Percentiles rank a stretch among this genome's conserved stretches.
These are phyloP conservation scores for Oikopleura vanhoeffeni DNA, from an alignment of 23 tunicate species.

Conservation along the genomic window DNA sequence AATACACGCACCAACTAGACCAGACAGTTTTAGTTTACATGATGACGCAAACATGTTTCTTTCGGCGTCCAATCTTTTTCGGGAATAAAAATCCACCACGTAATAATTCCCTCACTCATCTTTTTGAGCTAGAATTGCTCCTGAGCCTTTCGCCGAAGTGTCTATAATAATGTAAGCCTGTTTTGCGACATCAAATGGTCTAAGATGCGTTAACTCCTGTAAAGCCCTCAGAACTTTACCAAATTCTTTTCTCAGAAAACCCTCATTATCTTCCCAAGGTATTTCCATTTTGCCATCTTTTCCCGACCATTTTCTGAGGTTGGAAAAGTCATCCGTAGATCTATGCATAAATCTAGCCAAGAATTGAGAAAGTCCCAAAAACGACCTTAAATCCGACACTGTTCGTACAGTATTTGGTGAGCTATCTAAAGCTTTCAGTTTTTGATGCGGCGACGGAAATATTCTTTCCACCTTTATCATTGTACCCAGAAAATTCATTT, in stretches of 20 bases:
- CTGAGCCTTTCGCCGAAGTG: neutral
- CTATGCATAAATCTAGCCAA: neutral
- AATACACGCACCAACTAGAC: neutral
- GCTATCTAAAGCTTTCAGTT: neutral
- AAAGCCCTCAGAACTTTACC: neutral
- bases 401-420: neutral
- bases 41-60: neutral
- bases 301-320: neutral
- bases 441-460: neutral
- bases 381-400: neutral
- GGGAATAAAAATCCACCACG: neutral
- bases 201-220: neutral
- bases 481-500: constrained; percentile 5
- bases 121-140: neutral
- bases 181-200: neutral
- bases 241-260: neutral
- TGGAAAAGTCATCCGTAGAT: neutral
- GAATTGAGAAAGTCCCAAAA: neutral
- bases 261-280: neutral
- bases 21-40: neutral
- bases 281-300: neutral
- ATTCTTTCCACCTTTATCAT: neutral
- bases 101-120: neutral
- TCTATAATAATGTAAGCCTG: neutral
- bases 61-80: neutral